Evolutionary conservation across 2,797 vertebrate genomes (phyloP).

Genomic region (Taenioides sp.): DNA sequence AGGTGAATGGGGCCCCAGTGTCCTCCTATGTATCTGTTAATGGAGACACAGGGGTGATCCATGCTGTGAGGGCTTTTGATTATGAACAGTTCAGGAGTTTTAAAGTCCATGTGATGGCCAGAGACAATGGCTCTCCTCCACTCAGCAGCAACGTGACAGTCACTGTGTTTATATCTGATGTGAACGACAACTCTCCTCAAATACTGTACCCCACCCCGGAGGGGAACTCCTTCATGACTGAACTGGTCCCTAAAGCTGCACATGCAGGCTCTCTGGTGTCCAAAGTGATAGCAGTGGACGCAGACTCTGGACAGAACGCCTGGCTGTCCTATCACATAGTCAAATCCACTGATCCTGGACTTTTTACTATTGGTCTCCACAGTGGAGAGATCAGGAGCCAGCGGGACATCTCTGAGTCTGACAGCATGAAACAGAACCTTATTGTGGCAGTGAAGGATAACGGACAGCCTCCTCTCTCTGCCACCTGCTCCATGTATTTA

Average conservation of each 20-base stretch:
- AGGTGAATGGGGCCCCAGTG: conserved; percentile 47
- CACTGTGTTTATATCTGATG: conserved; percentile 61
- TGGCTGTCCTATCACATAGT: conserved; percentile 78
- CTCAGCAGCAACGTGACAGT: conserved; percentile 69
- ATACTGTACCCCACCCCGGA: conserved; percentile 50
- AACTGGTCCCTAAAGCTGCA: conserved; percentile 54
- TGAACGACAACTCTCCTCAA: conserved; percentile 76
- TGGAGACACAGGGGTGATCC: conserved; percentile 64
- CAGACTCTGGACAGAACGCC: conserved; percentile 67
- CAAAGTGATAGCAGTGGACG: conserved; percentile 74
- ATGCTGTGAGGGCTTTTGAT: conserved; percentile 57
- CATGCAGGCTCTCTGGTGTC: conserved; percentile 69
- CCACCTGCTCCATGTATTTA: conserved; percentile 70
- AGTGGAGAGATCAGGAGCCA: conserved; percentile 44
- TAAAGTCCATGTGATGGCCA: conserved; percentile 50
- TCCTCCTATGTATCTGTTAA: conserved; percentile 43
- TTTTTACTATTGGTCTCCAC: conserved; percentile 64
- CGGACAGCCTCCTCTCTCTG: conserved; percentile 55
- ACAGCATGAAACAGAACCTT: conserved; percentile 72
- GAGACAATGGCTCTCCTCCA: conserved; percentile 63
- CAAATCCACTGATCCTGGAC: conserved; percentile 66
- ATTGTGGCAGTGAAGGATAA: conserved; percentile 71
- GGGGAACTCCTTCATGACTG: conserved; percentile 53
- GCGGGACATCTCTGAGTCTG: conserved; percentile 59
- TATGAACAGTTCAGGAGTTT: conserved; percentile 56